Conservation (phyloP, 23 tunicate genomes). For the Halocynthia roretzi region DNA sequence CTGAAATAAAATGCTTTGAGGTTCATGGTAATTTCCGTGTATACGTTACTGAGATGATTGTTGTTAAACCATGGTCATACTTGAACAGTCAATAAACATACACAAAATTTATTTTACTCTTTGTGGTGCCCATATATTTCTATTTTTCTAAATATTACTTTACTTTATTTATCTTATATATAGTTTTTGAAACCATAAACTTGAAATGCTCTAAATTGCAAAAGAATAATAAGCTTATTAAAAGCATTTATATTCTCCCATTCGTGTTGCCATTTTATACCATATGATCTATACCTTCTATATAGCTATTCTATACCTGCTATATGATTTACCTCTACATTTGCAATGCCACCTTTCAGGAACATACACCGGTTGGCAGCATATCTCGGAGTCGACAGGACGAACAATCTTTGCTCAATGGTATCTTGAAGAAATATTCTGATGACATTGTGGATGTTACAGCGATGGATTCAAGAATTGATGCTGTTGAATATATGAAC, state of each 20-base stretch:
- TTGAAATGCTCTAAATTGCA: neutral
- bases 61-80: neutral
- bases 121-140: too few relatives aligned
- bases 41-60: neutral
- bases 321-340: slow-evolving; percentile 12
- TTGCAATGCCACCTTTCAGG: slow-evolving; percentile 21
- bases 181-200: neutral
- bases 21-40: neutral
- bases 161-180: too few relatives aligned
- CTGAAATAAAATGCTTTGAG: slow-evolving; percentile 3
- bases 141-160: too few relatives aligned
- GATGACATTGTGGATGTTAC: slow-evolving; percentile 76
- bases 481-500: slow-evolving; percentile 94
- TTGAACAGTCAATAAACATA: too few relatives aligned
- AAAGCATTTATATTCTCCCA: neutral
- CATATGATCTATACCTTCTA: too few relatives aligned
- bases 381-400: slow-evolving; percentile 51
- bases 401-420: slow-evolving; percentile 60
- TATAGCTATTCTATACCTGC: too few relatives aligned
- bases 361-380: slow-evolving; percentile 46
- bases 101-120: too few relatives aligned
- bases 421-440: slow-evolving; percentile 64
- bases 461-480: slow-evolving; percentile 66
- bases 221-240: neutral
- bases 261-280: neutral